A percentile compares a stretch with the other conserved stretches of the same genome.
phyloP scores from a whole-genome alignment of 2,888 invertebrate species.

The Molorchus minor region DNA sequence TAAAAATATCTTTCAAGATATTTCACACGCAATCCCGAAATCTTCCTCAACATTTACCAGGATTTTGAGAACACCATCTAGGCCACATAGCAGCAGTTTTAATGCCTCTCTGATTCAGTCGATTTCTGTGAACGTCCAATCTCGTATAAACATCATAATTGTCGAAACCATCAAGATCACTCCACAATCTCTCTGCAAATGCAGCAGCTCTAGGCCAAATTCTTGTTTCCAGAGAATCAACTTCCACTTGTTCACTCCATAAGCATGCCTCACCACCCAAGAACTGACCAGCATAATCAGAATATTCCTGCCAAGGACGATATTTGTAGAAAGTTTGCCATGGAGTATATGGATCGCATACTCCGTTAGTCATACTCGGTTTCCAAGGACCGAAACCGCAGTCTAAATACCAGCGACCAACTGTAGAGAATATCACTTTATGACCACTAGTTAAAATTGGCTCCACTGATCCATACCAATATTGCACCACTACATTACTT shows the following conservation, averaged over 20 bases:
- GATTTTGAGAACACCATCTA: slow-evolving; percentile 78
- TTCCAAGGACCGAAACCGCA: slow-evolving; percentile 88
- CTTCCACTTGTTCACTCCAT: slow-evolving; percentile 83
- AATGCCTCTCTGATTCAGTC: slow-evolving; percentile 70
- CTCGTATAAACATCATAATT: slow-evolving; percentile 71
- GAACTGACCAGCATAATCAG: slow-evolving; percentile 56
- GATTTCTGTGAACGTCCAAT: slow-evolving; percentile 70
- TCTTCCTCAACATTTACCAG: slow-evolving; percentile 57
- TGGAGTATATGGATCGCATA: slow-evolving; percentile 83
- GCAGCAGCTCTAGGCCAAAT: slow-evolving; percentile 85
- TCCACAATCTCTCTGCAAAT: slow-evolving; percentile 80
- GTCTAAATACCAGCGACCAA: slow-evolving; percentile 86
- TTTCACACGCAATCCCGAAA: too few relatives aligned
- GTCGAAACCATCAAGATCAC: slow-evolving; percentile 64
- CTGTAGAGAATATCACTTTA: slow-evolving; percentile 80
- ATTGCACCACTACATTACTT: slow-evolving; percentile 72
- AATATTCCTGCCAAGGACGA: slow-evolving; percentile 71
- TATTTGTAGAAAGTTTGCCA: slow-evolving; percentile 87
- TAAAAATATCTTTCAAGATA: too few relatives aligned
- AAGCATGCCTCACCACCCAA: slow-evolving; percentile 82
- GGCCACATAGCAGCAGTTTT: slow-evolving; percentile 77
- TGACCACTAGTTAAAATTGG: slow-evolving; percentile 77
- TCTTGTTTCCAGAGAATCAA: slow-evolving; percentile 76
- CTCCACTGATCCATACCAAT: slow-evolving; percentile 79
- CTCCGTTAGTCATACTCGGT: slow-evolving; percentile 74